phyloP scores from a whole-genome alignment of 2,797 vertebrate genomes.

The Syndactyla subalaris region DNA sequence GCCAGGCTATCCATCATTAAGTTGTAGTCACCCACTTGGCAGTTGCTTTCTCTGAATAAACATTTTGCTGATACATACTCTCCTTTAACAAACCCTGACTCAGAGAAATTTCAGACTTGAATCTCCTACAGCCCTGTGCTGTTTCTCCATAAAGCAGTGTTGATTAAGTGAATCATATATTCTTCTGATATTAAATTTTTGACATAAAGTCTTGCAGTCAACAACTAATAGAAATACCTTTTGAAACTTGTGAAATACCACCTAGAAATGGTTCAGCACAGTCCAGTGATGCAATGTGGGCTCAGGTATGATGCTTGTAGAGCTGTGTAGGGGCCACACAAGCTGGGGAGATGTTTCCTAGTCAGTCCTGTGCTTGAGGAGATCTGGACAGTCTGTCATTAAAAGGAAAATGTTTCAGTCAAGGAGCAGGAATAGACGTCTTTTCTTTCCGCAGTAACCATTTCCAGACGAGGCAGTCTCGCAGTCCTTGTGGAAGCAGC shows the following conservation, averaged over 20 bases:
- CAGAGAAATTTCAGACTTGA: not conserved
- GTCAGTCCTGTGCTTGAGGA: not conserved
- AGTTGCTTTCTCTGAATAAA: not conserved
- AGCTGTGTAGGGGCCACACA: not conserved
- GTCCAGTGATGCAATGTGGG: not conserved
- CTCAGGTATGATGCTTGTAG: not conserved
- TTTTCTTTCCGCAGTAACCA: not conserved
- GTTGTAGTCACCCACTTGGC: not conserved
- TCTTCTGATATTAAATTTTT: not conserved
- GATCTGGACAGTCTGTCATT: not conserved
- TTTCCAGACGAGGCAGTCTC: constrained; percentile 1
- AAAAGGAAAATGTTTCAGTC: not conserved
- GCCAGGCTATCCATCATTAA: not conserved
- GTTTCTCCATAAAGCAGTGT: not conserved
- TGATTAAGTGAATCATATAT: not conserved
- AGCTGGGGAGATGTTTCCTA: not conserved
- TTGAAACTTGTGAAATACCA: not conserved
- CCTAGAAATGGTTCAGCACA: not conserved
- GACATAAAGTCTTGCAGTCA: not conserved
- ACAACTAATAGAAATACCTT: not conserved
- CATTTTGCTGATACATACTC: not conserved
- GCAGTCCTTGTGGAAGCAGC: not conserved
- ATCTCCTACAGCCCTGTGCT: not conserved
- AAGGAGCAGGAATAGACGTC: not conserved
- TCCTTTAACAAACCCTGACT: not conserved